Conservation (phyloP, 2,888 invertebrate genomes). For the Gymnoscelis rufifasciata region DNA sequence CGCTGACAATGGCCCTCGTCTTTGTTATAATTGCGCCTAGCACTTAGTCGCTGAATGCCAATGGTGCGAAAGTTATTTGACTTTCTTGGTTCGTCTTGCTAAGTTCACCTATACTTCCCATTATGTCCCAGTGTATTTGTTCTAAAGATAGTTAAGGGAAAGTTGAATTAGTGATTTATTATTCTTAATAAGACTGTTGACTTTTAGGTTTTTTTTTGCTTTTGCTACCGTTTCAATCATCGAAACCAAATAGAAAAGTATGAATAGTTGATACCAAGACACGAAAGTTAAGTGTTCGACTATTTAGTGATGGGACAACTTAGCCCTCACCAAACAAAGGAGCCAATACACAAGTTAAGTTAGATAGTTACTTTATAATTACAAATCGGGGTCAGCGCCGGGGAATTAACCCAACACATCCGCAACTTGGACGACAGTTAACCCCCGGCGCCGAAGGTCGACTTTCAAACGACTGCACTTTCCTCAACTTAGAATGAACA, state of each 20-base stretch:
- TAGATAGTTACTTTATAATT: constrained; percentile 32
- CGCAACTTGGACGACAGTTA: constrained; percentile 51
- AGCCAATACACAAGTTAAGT: constrained; percentile 27
- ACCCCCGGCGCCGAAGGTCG: constrained; percentile 44
- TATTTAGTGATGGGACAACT: constrained; percentile 8
- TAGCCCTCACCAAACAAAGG: constrained; percentile 22
- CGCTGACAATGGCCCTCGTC: constrained; percentile 55
- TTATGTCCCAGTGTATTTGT: too few species aligned
- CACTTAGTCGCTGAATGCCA: constrained; percentile 23
- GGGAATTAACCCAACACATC: constrained; percentile 45
- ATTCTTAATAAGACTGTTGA: too few species aligned
- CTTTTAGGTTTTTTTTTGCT: too few species aligned
- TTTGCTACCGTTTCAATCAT: too few species aligned
- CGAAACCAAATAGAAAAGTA: too few species aligned
- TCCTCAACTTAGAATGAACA: constrained; percentile 43
- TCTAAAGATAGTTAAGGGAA: too few species aligned
- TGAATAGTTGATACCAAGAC: too few species aligned
- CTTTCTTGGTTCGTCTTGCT: constrained; percentile 10
- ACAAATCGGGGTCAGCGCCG: constrained; percentile 44
- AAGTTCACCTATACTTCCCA: not conserved
- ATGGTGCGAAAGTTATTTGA: constrained; percentile 25
- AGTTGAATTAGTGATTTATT: too few species aligned
- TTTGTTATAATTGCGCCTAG: constrained; percentile 57
- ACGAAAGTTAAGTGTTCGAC: too few species aligned
- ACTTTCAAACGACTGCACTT: constrained; percentile 58